A percentile compares a stretch with the other conserved stretches of the same genome.
These are phyloP conservation scores for Apostichopus japonicus DNA, from an alignment of 35 echinoderm and acorn worm genomes.

Conservation along the genomic window DNA sequence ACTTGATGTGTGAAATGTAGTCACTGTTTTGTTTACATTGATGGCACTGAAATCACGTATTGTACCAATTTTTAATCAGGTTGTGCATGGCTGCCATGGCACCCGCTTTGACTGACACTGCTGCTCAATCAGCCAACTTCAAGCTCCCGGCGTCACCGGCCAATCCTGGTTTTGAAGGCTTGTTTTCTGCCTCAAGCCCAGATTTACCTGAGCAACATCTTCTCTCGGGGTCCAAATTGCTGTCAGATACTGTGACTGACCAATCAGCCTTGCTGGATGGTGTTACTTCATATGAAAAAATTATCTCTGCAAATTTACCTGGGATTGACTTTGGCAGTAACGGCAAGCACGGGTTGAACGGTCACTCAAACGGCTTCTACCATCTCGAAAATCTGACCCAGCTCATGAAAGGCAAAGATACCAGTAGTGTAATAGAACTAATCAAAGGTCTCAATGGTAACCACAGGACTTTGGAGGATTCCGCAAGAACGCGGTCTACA, in stretches of 20 bases:
- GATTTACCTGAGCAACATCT: slow-evolving; percentile 67
- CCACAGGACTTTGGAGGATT: slow-evolving; percentile 7
- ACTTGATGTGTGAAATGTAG: background rate
- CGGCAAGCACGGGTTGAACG: slow-evolving; percentile 15
- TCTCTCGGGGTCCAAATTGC: background rate
- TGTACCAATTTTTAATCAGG: slow-evolving; percentile 60
- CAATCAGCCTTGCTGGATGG: slow-evolving; percentile 3
- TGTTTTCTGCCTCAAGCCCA: slow-evolving; percentile 76
- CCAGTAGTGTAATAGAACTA: slow-evolving; percentile 42
- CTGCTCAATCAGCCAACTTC: slow-evolving; percentile 93
- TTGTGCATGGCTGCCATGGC: slow-evolving; percentile 99
- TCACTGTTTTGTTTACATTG: background rate
- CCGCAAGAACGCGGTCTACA: slow-evolving; percentile 46
- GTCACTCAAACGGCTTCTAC: slow-evolving; percentile 16
- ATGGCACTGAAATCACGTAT: slow-evolving; percentile 47
- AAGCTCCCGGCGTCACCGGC: slow-evolving; percentile 95
- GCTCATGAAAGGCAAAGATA: slow-evolving; percentile 49
- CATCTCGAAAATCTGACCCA: slow-evolving; percentile 39
- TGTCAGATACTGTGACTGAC: background rate
- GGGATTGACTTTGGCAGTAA: background rate
- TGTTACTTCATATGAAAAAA: background rate
- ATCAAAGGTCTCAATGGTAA: slow-evolving; percentile 46
- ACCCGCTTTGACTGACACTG: slow-evolving; percentile 97
- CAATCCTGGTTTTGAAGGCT: slow-evolving; percentile 71
- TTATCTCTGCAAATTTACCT: slow-evolving; percentile 17